Evolutionary conservation across 2,113 vertebrate species (phyloP), one percentile per base, ranked within the genome.

Genomic region (Caracal caracal): DNA sequence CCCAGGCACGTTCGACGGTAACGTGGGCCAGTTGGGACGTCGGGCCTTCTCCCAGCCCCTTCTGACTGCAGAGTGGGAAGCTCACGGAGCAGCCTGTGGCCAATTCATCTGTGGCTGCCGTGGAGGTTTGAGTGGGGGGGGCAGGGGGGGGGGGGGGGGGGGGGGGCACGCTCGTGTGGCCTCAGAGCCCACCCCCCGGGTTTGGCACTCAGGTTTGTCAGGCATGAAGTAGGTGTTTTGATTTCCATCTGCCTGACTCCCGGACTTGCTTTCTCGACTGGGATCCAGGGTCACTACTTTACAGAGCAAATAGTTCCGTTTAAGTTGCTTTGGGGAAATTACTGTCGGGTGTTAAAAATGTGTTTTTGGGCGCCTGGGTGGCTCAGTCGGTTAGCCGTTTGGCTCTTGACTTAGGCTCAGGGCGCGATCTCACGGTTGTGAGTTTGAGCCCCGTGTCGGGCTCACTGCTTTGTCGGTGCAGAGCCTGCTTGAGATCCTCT

Each of bases 161-260:
- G n/a, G 5, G 4, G 17, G 13, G 12, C 4, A 17, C 0, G 19
- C 22, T 20, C 4, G 1, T 4, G 10, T 47, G 11, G n/a, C 35
- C 56, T n/a, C 71, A 10, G 33, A 73, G 33, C 24, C 88, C 71
- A 5, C 84, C 71, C 15, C 33, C 47, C 40, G 6, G 1, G 13
- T 56, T n/a, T 0, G 0, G 33, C 13, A 11, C 56, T n/a, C 0
- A 20, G 20, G 86, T 9, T 71, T n/a, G 22, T 47, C 80, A 26
- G n/a, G 28, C 8, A 0, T 2, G 0, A 10, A 33, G 43, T 24
- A 8, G 53, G 40, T 0, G 1, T 17, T 33, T 8, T 4, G 33
- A 28, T 40, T 63, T 28, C 75, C 30, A 0, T 9, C 70, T 35
- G 6, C 71, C n/a, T 8, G 47, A 13, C 81, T 17, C 33, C 6